Conservation (phyloP, 2,888 invertebrate genomes). For the Chrysolina oricalcia region DNA sequence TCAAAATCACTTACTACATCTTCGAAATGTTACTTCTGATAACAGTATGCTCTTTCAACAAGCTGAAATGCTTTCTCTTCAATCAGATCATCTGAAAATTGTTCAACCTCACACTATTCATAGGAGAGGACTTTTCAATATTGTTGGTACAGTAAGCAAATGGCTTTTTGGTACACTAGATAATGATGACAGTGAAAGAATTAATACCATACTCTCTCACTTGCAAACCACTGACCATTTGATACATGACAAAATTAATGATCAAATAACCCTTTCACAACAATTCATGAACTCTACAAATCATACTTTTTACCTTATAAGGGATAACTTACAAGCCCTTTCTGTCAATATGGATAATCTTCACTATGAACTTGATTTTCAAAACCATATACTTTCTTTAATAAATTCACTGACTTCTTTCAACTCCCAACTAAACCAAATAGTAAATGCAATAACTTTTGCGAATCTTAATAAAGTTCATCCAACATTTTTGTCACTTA, state of each 20-base stretch:
- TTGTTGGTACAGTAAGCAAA: not conserved
- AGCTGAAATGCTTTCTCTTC: too few relatives aligned
- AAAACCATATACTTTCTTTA: too few relatives aligned
- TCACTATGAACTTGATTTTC: too few relatives aligned
- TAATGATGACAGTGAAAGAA: not conserved
- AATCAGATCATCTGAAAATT: not conserved
- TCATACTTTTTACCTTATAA: too few relatives aligned
- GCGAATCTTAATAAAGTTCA: not conserved
- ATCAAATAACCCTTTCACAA: not conserved
- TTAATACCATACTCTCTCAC: not conserved
- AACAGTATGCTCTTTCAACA: not conserved
- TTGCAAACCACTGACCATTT: not conserved
- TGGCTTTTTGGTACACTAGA: not conserved
- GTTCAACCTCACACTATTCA: not conserved
- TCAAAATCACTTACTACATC: too few relatives aligned
- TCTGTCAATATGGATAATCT: too few relatives aligned
- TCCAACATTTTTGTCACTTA: not conserved
- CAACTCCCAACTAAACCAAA: not conserved
- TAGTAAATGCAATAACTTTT: not conserved
- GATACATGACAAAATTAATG: not conserved
- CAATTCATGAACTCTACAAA: not conserved
- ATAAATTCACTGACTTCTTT: too few relatives aligned
- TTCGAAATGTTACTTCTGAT: not conserved
- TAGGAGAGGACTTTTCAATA: not conserved
- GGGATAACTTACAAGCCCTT: too few relatives aligned